Percentiles rank a stretch among this genome's conserved stretches.
These are phyloP conservation scores for Nycticorax nycticorax DNA, from an alignment of 2,113 vertebrate species.

Conservation along the genomic window DNA sequence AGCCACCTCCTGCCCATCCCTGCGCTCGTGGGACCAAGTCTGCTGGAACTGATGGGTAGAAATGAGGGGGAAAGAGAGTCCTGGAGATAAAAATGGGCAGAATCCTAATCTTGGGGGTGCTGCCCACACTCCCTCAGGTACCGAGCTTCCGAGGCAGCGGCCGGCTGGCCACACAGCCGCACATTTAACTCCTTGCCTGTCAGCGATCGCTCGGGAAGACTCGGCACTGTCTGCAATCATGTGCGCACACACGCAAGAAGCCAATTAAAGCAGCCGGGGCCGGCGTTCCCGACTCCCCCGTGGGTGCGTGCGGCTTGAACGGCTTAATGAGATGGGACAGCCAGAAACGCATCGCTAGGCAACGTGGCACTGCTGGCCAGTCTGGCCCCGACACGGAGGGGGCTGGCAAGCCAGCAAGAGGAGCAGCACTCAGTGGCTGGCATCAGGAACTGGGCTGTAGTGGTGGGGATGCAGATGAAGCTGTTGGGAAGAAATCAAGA, in stretches of 20 bases:
- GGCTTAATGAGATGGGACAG: background rate
- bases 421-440: fast-evolving
- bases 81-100: background rate
- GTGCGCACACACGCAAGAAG: background rate
- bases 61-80: too few relatives aligned
- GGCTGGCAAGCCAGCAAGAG: background rate
- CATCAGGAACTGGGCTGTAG: background rate
- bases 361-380: background rate
- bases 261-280: background rate
- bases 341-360: background rate
- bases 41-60: background rate
- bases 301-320: background rate
- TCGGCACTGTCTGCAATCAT: background rate
- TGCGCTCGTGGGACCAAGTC: background rate
- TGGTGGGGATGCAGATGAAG: background rate
- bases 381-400: fast-evolving
- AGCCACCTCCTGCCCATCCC: background rate
- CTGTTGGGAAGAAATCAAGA: background rate
- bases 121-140: background rate
- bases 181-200: background rate
- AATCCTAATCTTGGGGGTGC: background rate
- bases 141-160: background rate
- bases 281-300: background rate
- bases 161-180: background rate
- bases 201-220: background rate